Evolutionary conservation across 1,140 invertebrate genomes (phyloP).

Genomic region (Ceratina australensis): DNA sequence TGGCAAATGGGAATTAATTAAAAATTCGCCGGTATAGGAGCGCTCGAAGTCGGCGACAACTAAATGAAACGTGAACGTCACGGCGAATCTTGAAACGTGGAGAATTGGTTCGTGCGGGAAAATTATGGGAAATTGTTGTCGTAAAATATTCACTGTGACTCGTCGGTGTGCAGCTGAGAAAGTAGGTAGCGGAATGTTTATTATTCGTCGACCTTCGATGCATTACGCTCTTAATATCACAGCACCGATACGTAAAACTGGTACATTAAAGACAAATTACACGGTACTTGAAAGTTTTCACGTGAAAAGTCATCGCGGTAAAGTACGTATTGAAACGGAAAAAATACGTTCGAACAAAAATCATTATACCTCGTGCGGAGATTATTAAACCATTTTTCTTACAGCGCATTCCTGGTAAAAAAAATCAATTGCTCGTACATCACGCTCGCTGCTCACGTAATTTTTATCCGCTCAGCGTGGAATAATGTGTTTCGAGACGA

Average conservation of each 20-base stretch:
- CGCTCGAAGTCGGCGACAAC: neutral
- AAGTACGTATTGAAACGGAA: neutral
- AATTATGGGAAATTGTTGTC: conserved; percentile 3
- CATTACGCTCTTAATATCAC: conserved; percentile 22
- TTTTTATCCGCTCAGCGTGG: neutral
- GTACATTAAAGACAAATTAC: conserved; percentile 33
- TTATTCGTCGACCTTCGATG: conserved; percentile 21
- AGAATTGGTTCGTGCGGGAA: neutral
- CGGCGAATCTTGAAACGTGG: neutral
- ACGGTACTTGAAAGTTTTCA: conserved; percentile 17
- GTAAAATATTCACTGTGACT: neutral
- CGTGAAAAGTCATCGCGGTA: neutral
- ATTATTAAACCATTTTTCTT: conserved; percentile 15
- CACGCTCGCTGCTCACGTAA: neutral
- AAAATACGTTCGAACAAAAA: neutral
- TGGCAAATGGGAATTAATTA: conserved; percentile 10
- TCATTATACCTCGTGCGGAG: neutral
- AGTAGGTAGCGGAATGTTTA: conserved; percentile 35
- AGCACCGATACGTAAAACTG: conserved; percentile 14
- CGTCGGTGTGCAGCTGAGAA: neutral
- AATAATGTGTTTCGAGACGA: neutral
- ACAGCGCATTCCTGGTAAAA: neutral
- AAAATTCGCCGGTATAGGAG: neutral
- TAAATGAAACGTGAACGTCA: no score
- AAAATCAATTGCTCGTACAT: conserved; percentile 16